Evolutionary conservation across 2,113 vertebrate genomes (phyloP).

Genomic region (Aphelocoma coerulescens): DNA sequence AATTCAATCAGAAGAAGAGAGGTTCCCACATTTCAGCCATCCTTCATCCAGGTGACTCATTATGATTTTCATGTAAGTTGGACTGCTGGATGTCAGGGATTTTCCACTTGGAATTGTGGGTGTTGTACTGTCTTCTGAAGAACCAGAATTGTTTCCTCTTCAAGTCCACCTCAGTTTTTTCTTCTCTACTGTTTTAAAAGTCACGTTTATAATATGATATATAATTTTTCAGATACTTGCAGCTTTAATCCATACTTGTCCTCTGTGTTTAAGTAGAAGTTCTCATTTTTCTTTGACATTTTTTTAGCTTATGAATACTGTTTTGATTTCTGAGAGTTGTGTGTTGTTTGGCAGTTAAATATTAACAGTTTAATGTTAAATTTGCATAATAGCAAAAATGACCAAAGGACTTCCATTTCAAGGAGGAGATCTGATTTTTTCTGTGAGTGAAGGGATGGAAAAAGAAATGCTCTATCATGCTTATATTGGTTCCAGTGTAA

Average conservation of each 20-base stretch:
- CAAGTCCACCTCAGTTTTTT: not conserved
- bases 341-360: conserved; percentile 14
- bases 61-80: not conserved
- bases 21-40: not conserved
- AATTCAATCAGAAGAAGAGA: not conserved
- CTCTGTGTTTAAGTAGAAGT: not conserved
- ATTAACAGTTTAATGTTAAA: conserved; percentile 29
- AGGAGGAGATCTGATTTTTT: not conserved
- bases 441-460: not conserved
- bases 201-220: not conserved
- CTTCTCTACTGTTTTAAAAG: not conserved
- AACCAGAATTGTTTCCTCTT: not conserved
- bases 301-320: not conserved
- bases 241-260: not conserved
- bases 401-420: not conserved
- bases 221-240: not conserved
- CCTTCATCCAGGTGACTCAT: not conserved
- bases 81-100: not conserved
- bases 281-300: not conserved
- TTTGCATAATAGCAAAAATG: not conserved
- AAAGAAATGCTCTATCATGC: not conserved
- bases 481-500: not conserved
- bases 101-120: not conserved
- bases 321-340: not conserved
- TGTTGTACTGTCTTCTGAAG: not conserved